These are phyloP conservation scores for Lampris megalopsis DNA, from an alignment of 2,113 vertebrate species.

Conservation along the genomic window DNA sequence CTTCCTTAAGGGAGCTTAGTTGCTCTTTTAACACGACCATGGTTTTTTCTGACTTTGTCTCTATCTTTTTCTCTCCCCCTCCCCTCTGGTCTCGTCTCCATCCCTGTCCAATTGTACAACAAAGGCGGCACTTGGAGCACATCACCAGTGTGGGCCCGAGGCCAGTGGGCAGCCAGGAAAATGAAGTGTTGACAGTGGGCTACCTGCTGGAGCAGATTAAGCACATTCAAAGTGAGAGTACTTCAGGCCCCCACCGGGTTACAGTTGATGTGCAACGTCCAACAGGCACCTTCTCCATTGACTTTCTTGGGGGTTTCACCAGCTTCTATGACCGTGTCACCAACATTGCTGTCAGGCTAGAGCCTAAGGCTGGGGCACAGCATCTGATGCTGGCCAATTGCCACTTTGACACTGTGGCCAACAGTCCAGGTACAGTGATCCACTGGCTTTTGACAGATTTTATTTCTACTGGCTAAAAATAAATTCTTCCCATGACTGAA, in stretches of 20 bases:
- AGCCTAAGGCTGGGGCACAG: slow-evolving; percentile 86
- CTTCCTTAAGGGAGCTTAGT: neutral
- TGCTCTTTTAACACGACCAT: neutral
- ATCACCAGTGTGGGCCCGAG: slow-evolving; percentile 93
- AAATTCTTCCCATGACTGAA: neutral
- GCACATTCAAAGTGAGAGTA: slow-evolving; percentile 82
- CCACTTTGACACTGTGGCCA: slow-evolving; percentile 96
- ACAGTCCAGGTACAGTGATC: slow-evolving; percentile 87
- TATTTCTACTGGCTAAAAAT: neutral
- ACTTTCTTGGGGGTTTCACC: slow-evolving; percentile 97
- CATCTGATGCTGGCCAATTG: slow-evolving; percentile 96
- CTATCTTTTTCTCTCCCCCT: neutral
- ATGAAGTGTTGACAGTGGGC: slow-evolving; percentile 91
- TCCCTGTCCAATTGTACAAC: slow-evolving; percentile 26
- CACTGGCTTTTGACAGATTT: neutral
- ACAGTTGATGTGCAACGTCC: slow-evolving; percentile 90
- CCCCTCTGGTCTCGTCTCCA: neutral
- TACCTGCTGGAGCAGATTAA: slow-evolving; percentile 92
- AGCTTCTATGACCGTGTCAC: slow-evolving; percentile 97
- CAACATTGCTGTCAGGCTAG: slow-evolving; percentile 91
- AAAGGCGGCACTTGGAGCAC: slow-evolving; percentile 89
- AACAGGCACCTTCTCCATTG: slow-evolving; percentile 95
- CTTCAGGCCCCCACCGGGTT: slow-evolving; percentile 81
- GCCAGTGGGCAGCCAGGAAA: slow-evolving; percentile 92
- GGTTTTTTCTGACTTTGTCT: neutral